Base-by-base conservation (phyloP, 2,888 invertebrate genomes). In the Podabrus alpinus region DNA sequence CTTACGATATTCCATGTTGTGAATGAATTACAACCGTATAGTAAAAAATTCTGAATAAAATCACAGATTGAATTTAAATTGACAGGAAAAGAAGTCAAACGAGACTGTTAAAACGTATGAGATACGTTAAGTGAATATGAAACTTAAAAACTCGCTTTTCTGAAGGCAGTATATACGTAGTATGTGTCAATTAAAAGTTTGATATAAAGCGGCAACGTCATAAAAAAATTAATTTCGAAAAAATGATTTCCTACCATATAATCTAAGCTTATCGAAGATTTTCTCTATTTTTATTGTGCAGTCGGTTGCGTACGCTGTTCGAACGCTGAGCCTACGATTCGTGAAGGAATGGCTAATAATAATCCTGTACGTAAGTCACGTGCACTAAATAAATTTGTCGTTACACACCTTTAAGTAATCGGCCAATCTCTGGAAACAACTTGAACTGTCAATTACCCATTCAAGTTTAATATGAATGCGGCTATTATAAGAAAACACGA, bases 21-120 rank as follows among this genome's bases (percentile, higher is more conserved):
- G 62, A 64, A 64, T 64, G 62, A 64, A 64, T 19, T 19, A 21
- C 17, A n/a, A 17, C 10, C 19, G 62, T n/a, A n/a, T 64, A 19
- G 21, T 64, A 21, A 64, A 19, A 64, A 64, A 64, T 16, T 62
- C 19, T 17, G 19, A 2, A 62, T 67, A 67, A 60, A 62, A 59
- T 45, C 68, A 64, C 62, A 68, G 61, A 64, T 69, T 73, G 73
- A 73, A 73, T 73, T 69, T 73, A 73, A 73, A 73, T 73, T 24
- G 45, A 69, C 61, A 25, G 25, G 21, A 59, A 73, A 73, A 68
- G 62, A n/a, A 73, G 73, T 69, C 73, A 66, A 68, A 68, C 68
- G 59, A 66, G 73, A 66, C 62, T 60, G 73, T 69, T 69, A 73
- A 72, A 64, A 68, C 73, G 59, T 69, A 68, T 73, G 69, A 69